Conservation (phyloP, 2,113 vertebrate genomes). For the Sinocyclocheilus grahami region DNA sequence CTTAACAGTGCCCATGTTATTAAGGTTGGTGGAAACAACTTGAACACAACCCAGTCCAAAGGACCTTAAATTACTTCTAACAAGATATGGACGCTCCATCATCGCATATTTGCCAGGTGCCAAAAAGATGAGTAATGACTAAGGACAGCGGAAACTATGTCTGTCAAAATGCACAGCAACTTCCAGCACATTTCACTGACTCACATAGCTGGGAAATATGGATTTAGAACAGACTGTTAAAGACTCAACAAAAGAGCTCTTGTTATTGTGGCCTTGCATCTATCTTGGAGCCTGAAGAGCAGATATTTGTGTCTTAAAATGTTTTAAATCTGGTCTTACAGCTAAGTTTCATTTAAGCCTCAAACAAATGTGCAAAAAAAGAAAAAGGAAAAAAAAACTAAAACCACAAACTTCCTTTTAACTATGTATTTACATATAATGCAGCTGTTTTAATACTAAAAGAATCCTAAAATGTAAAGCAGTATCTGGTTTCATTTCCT, state of each 20-base stretch:
- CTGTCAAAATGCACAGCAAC: neutral
- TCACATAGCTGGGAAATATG: constrained; percentile 46
- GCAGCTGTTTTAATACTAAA: constrained; percentile 3
- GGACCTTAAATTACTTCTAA: neutral
- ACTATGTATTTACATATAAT: neutral
- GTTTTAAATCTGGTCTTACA: constrained; percentile 6
- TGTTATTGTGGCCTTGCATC: constrained; percentile 54
- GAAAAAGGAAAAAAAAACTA: neutral
- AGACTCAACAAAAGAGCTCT: constrained; percentile 56
- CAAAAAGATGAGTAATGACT: constrained; percentile 25
- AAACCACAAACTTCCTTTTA: neutral
- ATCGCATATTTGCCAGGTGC: constrained; percentile 21
- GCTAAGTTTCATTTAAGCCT: neutral
- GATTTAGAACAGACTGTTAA: constrained; percentile 32
- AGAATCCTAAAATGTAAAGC: neutral
- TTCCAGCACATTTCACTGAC: constrained; percentile 42
- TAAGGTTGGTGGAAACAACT: constrained; percentile 19
- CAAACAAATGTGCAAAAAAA: neutral
- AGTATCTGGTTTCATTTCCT: neutral
- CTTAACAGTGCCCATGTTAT: neutral
- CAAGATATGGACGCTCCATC: neutral
- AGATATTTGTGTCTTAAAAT: constrained; percentile 35
- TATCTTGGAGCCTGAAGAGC: constrained; percentile 13
- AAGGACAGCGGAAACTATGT: constrained; percentile 24
- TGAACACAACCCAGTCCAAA: neutral